Percentiles rank a stretch among this genome's conserved stretches.
Evolutionary conservation across 2,888 invertebrate genomes (phyloP).

Genomic region (Andrena minutula): DNA sequence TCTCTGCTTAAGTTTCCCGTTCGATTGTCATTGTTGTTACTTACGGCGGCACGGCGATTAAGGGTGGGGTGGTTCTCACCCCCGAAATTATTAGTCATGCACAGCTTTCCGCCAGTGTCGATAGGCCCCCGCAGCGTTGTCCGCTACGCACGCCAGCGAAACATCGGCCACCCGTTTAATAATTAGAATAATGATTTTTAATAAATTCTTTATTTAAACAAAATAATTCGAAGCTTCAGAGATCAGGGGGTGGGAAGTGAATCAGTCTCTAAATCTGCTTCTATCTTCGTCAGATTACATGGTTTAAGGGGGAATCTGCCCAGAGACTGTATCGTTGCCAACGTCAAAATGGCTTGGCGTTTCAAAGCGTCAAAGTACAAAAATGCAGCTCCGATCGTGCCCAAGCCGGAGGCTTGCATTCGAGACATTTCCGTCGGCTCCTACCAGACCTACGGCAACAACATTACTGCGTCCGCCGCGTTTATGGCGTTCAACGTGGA

Average conservation of each 20-base stretch:
- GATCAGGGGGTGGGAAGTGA: not conserved
- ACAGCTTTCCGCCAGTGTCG: conserved; percentile 55
- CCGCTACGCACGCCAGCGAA: not conserved
- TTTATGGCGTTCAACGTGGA: conserved; percentile 99
- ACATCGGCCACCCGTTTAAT: not conserved
- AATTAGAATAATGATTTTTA: not conserved
- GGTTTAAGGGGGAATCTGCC: conserved; percentile 68
- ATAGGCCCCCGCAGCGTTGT: conserved; percentile 45
- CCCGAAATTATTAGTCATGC: conserved; percentile 82
- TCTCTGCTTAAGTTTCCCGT: not conserved
- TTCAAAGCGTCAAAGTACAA: conserved; percentile 99
- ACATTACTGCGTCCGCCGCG: conserved; percentile 96
- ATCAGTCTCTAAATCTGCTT: conserved; percentile 2
- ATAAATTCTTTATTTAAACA: not conserved
- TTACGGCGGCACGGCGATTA: conserved; percentile 51
- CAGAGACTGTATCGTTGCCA: conserved; percentile 20
- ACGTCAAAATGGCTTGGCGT: conserved; percentile 93
- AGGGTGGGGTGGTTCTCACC: conserved; percentile 82
- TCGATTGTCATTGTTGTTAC: conserved; percentile 57
- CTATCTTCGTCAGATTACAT: conserved; percentile 80
- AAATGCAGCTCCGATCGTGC: conserved; percentile 98
- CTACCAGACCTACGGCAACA: conserved; percentile 97
- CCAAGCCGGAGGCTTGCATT: conserved; percentile 95
- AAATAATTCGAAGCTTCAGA: not conserved
- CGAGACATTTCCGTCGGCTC: conserved; percentile 96